Evolutionary conservation across 1,140 invertebrate genomes (phyloP).

Genomic region (Drosophila malerkotliana): DNA sequence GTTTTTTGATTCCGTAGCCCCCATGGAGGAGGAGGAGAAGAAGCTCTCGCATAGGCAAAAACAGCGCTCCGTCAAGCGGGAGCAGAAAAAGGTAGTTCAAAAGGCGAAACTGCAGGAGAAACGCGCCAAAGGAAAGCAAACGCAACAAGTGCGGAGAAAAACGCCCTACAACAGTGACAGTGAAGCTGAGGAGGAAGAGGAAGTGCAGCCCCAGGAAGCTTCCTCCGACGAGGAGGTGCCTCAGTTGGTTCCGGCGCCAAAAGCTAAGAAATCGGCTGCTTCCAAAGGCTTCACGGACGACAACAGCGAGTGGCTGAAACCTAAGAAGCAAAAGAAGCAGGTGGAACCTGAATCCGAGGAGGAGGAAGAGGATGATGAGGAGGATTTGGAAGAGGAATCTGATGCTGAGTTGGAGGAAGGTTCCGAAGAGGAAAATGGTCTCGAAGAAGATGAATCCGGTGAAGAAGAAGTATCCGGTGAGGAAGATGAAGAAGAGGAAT

Average conservation of each 20-base stretch:
- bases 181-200: slow-evolving; percentile 62
- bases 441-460: slow-evolving; percentile 44
- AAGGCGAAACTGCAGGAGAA: slow-evolving; percentile 84
- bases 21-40: slow-evolving; percentile 84
- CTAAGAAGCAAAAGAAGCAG: slow-evolving; percentile 85
- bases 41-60: slow-evolving; percentile 89
- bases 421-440: slow-evolving; percentile 32
- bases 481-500: slow-evolving; percentile 60
- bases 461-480: slow-evolving; percentile 64
- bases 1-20: slow-evolving; percentile 47
- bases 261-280: slow-evolving; percentile 21
- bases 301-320: slow-evolving; percentile 88
- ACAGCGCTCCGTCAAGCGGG: slow-evolving; percentile 87
- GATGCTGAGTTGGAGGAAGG: slow-evolving; percentile 47
- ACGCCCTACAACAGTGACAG: slow-evolving; percentile 75
- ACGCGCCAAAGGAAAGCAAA: slow-evolving; percentile 37
- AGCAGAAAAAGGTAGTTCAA: slow-evolving; percentile 85
- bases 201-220: slow-evolving; percentile 28
- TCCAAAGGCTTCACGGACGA: slow-evolving; percentile 87
- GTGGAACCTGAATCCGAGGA: slow-evolving; percentile 48
- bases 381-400: slow-evolving; percentile 62
- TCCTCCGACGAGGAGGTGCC: slow-evolving; percentile 55
- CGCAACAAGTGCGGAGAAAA: slow-evolving; percentile 50
- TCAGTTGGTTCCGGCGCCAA: slow-evolving; percentile 46
- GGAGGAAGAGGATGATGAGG: slow-evolving; percentile 49